Base-by-base conservation (phyloP, 2,797 vertebrate genomes). In the Manis crassicaudata region DNA sequence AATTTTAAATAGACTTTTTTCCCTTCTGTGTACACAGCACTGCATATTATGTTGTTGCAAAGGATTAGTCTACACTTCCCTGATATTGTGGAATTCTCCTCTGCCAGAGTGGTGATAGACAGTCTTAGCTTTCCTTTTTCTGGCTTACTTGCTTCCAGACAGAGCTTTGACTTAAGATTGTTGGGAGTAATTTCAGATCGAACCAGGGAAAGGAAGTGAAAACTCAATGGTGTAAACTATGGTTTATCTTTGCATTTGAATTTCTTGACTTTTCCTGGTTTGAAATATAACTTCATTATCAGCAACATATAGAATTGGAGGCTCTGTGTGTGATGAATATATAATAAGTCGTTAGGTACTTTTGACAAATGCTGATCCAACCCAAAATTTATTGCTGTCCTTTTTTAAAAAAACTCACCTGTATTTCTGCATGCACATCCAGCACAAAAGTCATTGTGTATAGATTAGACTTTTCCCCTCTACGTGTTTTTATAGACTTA, bases 371-470 rank as follows among this genome's bases (percentile, higher is more conserved):
- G 2, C 0, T 88, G 6, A 62, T 73, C 80, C 21, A 92, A n/a
- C 81, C 67, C 52, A 92, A 77, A 80, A 37, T 4, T 5, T 79
- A 84, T 92, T 92, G 35, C 70, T 20, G 32, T 92, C 89, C 10
- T 73, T 85, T 73, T 85, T 80, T 56, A 32, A 23, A 73, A 85
- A 81, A 88, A 35, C 9, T 81, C 32, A 54, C 79, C 18, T 92
- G 6, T 87, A 90, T 54, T 87, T 96, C 25, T 97, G 88, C 16
- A 2, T 60, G 23, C 3, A 7, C 12, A 82, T 68, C 50, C 20
- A 80, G n/a, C 1, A 88, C 50, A 96, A 96, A 83, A 21, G 67
- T 85, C 9, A 63, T 65, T 95, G 7, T 63, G 67, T 65, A 85
- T 40, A 87, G 23, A 32, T 12, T 62, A 92, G 32, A 0, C 0